These are phyloP conservation scores for Eubucco bourcierii DNA, from an alignment of 2,113 vertebrate genomes.

Conservation along the genomic window DNA sequence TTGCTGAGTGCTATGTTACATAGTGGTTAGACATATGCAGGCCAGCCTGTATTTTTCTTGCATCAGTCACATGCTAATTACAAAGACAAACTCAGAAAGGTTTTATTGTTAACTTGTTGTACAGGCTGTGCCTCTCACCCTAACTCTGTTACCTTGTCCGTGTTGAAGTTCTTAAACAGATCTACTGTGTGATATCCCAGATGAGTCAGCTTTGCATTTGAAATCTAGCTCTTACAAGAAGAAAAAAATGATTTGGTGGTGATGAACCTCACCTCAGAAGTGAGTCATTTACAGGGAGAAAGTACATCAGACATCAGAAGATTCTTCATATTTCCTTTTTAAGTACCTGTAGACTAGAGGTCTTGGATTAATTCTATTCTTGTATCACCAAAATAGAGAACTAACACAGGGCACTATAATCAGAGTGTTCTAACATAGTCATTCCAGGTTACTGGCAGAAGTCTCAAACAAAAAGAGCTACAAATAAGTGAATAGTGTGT, in stretches of 20 bases:
- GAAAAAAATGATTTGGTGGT: background rate
- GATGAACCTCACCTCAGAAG: background rate
- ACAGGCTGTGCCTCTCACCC: background rate
- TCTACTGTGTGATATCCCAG: background rate
- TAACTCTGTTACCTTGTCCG: background rate
- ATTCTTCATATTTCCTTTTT: background rate
- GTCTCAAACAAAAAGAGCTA: background rate
- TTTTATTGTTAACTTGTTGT: background rate
- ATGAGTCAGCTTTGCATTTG: slow-evolving; percentile 30
- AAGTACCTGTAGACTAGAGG: background rate
- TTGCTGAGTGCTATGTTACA: background rate
- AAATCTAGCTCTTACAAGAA: background rate
- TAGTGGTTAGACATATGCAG: background rate
- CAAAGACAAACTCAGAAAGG: background rate
- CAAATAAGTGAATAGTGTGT: background rate
- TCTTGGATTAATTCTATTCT: background rate
- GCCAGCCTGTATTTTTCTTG: background rate
- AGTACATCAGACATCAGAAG: background rate
- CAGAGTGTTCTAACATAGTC: background rate
- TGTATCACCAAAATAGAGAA: background rate
- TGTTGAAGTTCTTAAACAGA: background rate
- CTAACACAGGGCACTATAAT: background rate
- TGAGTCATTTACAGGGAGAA: background rate
- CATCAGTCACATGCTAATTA: background rate
- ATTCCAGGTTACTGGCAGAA: background rate